A percentile compares a stretch with the other conserved stretches of the same genome.
Evolutionary conservation across 2,797 vertebrate species (phyloP).

Genomic region (Sebastes iracundus): DNA sequence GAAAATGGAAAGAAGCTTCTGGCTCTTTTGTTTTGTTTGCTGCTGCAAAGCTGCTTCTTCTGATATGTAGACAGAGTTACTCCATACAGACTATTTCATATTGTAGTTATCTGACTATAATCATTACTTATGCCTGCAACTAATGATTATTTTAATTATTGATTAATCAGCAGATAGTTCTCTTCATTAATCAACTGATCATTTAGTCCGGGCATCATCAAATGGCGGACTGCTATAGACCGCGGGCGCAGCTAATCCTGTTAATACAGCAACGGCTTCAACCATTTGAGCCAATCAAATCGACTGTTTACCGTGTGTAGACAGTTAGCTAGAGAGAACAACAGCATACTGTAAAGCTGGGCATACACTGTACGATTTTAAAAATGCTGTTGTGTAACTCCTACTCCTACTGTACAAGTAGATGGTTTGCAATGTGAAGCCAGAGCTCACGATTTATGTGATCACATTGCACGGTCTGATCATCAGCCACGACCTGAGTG

Average conservation of each 20-base stretch:
- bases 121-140: not conserved
- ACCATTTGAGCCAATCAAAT: not conserved
- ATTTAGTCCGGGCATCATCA: not conserved
- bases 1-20: not conserved
- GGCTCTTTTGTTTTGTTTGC: not conserved
- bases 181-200: not conserved
- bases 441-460: too few species aligned
- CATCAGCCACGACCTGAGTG: too few species aligned
- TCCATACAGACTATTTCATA: not conserved
- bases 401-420: too few species aligned
- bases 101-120: too few species aligned
- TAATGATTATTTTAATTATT: not conserved
- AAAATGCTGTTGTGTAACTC: too few species aligned
- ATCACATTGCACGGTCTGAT: too few species aligned
- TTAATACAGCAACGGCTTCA: not conserved
- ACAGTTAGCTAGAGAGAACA: not conserved
- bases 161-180: not conserved
- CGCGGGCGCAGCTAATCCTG: not conserved
- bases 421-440: too few species aligned
- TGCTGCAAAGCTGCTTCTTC: not conserved
- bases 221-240: not conserved
- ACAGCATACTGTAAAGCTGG: not conserved
- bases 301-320: not conserved
- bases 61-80: not conserved
- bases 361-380: too few species aligned